Conservation (phyloP, 2,797 vertebrate genomes). For the Myotis daubentonii region DNA sequence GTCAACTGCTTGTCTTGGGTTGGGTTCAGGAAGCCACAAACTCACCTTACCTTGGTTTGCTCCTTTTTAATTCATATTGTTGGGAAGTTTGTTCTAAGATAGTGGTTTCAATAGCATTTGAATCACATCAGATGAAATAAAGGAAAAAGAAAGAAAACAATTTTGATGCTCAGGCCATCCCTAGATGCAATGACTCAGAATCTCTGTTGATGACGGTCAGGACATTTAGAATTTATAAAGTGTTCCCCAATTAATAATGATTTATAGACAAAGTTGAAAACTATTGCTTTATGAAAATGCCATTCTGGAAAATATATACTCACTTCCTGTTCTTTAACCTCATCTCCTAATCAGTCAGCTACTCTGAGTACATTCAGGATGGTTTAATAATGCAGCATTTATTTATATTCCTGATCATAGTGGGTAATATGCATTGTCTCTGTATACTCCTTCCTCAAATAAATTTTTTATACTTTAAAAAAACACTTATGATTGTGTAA, state of each 20-base stretch:
- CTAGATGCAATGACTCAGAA: neutral
- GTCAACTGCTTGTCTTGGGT: neutral
- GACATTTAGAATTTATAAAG: neutral
- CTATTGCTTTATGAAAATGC: neutral
- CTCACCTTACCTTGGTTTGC: neutral
- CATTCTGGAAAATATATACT: neutral
- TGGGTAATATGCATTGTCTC: neutral
- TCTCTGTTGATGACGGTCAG: neutral
- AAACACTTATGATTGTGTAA: neutral
- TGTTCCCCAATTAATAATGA: neutral
- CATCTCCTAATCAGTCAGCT: neutral
- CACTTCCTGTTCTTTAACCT: neutral
- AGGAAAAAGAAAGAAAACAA: neutral
- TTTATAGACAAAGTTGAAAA: neutral
- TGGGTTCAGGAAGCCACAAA: neutral
- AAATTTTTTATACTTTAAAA: neutral
- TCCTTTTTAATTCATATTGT: neutral
- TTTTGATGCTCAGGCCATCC: neutral
- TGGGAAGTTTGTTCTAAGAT: neutral
- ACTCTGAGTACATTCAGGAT: neutral
- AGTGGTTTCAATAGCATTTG: neutral
- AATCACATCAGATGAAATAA: neutral
- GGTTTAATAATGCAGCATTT: neutral
- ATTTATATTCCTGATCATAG: neutral
- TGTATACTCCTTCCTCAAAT: neutral